Percentiles rank a stretch among this genome's conserved stretches.
Evolutionary conservation across 2,113 vertebrate species (phyloP).

Genomic region (Cinclus mexicanus): DNA sequence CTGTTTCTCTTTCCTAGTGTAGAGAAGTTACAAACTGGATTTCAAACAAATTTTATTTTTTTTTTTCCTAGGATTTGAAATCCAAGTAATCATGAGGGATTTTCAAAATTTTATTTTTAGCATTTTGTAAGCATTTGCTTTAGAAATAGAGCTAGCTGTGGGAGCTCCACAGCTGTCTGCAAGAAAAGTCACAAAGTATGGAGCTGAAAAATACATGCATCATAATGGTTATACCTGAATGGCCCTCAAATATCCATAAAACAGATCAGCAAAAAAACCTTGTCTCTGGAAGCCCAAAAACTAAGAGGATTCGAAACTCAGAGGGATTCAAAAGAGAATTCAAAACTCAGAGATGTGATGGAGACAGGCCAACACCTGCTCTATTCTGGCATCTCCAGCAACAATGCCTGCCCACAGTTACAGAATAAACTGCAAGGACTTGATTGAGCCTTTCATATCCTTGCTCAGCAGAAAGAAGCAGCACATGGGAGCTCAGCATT

Average conservation of each 20-base stretch:
- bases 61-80: neutral
- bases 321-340: too few species aligned
- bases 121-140: neutral
- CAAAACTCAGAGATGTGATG: neutral
- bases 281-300: neutral
- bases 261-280: neutral
- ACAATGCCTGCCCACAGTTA: neutral
- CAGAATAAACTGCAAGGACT: neutral
- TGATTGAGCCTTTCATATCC: neutral
- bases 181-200: neutral
- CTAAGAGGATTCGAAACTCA: neutral
- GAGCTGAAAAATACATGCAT: neutral
- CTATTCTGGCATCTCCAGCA: neutral
- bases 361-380: neutral
- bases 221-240: neutral
- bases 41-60: neutral
- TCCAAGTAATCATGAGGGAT: neutral
- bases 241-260: neutral
- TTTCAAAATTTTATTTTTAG: neutral
- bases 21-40: neutral
- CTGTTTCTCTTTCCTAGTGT: neutral
- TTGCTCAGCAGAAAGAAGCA: neutral
- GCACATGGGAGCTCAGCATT: neutral
- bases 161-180: neutral
- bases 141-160: neutral